A percentile compares a stretch with the other conserved stretches of the same genome.
phyloP scores from a whole-genome alignment of 2,888 invertebrate genomes.

The Augochlorella aurata region DNA sequence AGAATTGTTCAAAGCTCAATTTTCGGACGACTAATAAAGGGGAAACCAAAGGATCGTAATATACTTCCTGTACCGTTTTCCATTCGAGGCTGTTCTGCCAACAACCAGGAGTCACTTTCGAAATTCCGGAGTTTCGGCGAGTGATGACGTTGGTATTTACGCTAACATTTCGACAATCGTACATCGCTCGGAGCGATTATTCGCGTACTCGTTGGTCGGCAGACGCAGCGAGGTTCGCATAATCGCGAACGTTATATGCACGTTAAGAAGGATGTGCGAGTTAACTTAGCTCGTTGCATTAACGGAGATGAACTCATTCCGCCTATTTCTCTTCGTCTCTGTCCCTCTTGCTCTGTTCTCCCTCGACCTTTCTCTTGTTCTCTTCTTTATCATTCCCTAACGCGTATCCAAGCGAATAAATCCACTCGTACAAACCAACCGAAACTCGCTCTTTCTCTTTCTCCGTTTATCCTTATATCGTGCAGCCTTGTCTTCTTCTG shows the following conservation, averaged over 20 bases:
- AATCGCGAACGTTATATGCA: conserved; percentile 73
- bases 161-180: conserved; percentile 47
- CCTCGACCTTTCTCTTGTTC: conserved; percentile 30
- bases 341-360: conserved; percentile 22
- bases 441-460: background rate
- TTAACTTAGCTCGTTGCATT: conserved; percentile 80
- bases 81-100: background rate
- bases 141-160: conserved; percentile 25
- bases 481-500: background rate
- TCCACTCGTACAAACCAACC: background rate
- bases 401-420: conserved; percentile 5
- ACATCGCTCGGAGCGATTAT: conserved; percentile 49
- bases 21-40: background rate
- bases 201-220: conserved; percentile 48
- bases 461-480: background rate
- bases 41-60: background rate
- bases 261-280: conserved; percentile 81
- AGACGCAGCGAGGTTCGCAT: conserved; percentile 56
- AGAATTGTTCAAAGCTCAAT: background rate
- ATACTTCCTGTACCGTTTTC: background rate
- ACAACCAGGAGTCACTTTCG: conserved; percentile 22
- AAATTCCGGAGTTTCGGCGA: conserved; percentile 27
- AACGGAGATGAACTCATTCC: conserved; percentile 80
- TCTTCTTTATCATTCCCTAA: conserved; percentile 17
- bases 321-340: conserved; percentile 65